phyloP scores from a whole-genome alignment of 2,888 invertebrate genomes.

The Lasioglossum malachurum region DNA sequence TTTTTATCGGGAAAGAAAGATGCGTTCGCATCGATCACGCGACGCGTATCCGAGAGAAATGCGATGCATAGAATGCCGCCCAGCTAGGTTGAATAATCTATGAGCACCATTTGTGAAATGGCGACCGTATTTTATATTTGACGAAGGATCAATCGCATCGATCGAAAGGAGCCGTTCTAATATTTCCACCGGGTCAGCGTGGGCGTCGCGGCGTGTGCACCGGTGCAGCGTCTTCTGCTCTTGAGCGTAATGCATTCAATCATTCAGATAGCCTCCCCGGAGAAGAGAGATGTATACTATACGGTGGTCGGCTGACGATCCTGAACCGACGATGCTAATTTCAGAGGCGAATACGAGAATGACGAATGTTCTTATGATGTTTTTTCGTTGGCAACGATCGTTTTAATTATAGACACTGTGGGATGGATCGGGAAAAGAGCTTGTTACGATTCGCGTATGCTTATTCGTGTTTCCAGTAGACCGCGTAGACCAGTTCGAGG shows the following conservation, averaged over 20 bases:
- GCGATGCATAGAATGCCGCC: not conserved
- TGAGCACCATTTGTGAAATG: constrained; percentile 13
- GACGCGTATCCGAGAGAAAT: too few relatives aligned
- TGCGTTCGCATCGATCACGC: not conserved
- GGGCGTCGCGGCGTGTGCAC: not conserved
- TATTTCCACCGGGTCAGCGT: not conserved
- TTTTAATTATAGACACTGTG: not conserved
- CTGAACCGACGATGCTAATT: not conserved
- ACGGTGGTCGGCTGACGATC: not conserved
- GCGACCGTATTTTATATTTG: constrained; percentile 1
- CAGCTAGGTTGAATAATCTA: constrained; percentile 26
- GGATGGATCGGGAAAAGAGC: not conserved
- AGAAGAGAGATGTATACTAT: not conserved
- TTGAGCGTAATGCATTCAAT: not conserved
- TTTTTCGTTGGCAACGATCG: not conserved
- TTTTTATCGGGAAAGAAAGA: not conserved
- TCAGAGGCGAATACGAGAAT: not conserved
- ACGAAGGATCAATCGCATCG: constrained; percentile 34
- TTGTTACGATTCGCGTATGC: not conserved
- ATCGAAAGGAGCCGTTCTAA: constrained; percentile 5
- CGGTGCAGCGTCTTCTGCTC: not conserved
- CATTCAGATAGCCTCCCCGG: not conserved
- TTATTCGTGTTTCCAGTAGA: too few relatives aligned
- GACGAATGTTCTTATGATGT: constrained; percentile 1
- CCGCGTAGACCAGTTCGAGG: too few relatives aligned